phyloP scores from a whole-genome alignment of 2,888 invertebrate species.

The Ormyrus thymus region DNA sequence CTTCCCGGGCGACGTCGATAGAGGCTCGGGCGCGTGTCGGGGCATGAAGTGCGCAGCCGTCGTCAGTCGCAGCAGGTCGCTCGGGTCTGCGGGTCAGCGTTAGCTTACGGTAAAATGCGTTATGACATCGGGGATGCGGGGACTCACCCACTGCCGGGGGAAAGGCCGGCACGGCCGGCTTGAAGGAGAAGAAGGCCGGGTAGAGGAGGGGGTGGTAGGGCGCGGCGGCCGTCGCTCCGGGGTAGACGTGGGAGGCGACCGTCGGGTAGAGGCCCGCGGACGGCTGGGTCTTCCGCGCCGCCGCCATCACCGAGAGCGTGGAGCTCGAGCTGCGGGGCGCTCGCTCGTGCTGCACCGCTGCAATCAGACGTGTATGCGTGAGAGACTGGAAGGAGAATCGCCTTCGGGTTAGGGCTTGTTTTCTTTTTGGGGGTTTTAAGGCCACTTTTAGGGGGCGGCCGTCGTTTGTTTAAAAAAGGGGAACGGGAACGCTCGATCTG shows the following conservation, averaged over 20 bases:
- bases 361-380: constrained; percentile 7
- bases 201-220: constrained; percentile 72
- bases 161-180: constrained; percentile 61
- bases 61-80: constrained; percentile 59
- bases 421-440: too few species aligned
- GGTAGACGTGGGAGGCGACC: constrained; percentile 69
- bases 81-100: too few species aligned
- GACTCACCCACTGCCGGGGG: constrained; percentile 45
- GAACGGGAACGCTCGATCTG: too few species aligned
- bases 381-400: too few species aligned
- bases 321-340: constrained; percentile 80
- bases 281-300: constrained; percentile 21
- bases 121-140: too few species aligned
- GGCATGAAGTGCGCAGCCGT: constrained; percentile 74
- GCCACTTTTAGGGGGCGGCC: too few species aligned
- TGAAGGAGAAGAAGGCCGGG: constrained; percentile 71
- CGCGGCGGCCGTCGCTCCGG: constrained; percentile 62
- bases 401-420: too few species aligned
- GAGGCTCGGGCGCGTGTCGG: constrained; percentile 73
- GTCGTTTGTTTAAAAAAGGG: too few species aligned
- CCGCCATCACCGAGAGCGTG: constrained; percentile 43
- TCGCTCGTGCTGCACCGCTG: constrained; percentile 94
- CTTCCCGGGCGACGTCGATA: constrained; percentile 76
- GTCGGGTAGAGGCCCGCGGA: constrained; percentile 41
- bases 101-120: too few species aligned